Evolutionary conservation across 2,113 vertebrate genomes (phyloP).

Genomic region (Martes martes): DNA sequence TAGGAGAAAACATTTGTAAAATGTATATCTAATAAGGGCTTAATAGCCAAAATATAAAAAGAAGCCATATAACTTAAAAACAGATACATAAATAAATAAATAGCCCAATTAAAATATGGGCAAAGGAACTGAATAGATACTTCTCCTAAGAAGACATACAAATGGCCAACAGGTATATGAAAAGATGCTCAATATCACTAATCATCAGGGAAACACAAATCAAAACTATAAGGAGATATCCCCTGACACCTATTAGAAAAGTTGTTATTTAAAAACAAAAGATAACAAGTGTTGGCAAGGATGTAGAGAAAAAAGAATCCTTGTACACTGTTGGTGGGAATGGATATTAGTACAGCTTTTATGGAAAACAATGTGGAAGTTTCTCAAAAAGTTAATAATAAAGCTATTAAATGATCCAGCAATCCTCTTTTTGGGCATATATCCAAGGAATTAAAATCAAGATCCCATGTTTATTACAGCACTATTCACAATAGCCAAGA

Average conservation of each 20-base stretch:
- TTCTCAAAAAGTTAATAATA: neutral
- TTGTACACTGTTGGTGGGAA: neutral
- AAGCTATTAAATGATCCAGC: neutral
- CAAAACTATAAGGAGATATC: neutral
- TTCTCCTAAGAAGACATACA: neutral
- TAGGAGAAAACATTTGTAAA: neutral
- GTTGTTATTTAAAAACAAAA: neutral
- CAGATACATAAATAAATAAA: neutral
- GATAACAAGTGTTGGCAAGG: neutral
- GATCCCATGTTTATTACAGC: neutral
- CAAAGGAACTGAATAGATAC: neutral
- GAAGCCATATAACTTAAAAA: neutral
- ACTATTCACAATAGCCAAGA: neutral
- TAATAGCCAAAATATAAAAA: neutral
- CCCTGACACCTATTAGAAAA: neutral
- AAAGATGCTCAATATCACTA: neutral
- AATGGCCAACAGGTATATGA: neutral
- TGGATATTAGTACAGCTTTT: neutral
- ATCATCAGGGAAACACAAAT: neutral
- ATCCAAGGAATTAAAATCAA: neutral
- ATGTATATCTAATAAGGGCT: neutral
- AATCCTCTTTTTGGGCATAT: neutral
- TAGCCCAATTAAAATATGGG: neutral
- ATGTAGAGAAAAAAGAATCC: neutral
- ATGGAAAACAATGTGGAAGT: neutral